These are phyloP conservation scores for Drosophila athabasca DNA, from an alignment of 1,140 invertebrate species.

Conservation along the genomic window DNA sequence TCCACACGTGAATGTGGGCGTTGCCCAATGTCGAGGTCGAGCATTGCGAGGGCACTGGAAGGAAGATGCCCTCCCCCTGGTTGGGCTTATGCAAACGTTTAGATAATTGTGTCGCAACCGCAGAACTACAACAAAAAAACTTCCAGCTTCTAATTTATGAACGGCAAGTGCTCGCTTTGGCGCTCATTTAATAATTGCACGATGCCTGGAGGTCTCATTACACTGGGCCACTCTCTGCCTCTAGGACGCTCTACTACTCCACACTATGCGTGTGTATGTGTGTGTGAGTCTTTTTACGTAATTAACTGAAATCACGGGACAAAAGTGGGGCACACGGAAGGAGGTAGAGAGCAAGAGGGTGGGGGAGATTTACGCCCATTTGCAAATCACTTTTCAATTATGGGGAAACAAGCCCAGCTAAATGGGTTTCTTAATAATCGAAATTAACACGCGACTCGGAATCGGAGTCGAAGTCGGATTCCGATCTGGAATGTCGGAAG, in stretches of 20 bases:
- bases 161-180: slow-evolving; percentile 77
- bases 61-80: slow-evolving; percentile 4
- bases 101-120: slow-evolving; percentile 52
- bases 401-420: slow-evolving; percentile 30
- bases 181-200: slow-evolving; percentile 80
- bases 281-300: slow-evolving; percentile 47
- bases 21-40: slow-evolving; percentile 32
- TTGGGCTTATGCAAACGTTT: slow-evolving; percentile 28
- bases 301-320: slow-evolving; percentile 62
- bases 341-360: background rate
- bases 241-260: slow-evolving; percentile 31
- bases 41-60: slow-evolving; percentile 43
- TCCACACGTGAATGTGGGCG: slow-evolving; percentile 47
- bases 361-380: slow-evolving; percentile 9
- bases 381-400: slow-evolving; percentile 54
- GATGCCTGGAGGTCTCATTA: slow-evolving; percentile 78
- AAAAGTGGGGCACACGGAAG: background rate
- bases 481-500: slow-evolving; percentile 57
- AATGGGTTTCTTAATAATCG: slow-evolving; percentile 36
- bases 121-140: slow-evolving; percentile 18
- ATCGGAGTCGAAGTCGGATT: background rate
- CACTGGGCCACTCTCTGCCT: slow-evolving; percentile 18
- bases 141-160: slow-evolving; percentile 70
- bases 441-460: slow-evolving; percentile 22
- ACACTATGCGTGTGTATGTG: slow-evolving; percentile 55